Evolutionary conservation across 2,797 vertebrate species (phyloP), one percentile per base, ranked within the genome.

Genomic region (Schizopygopsis malacanthus): DNA sequence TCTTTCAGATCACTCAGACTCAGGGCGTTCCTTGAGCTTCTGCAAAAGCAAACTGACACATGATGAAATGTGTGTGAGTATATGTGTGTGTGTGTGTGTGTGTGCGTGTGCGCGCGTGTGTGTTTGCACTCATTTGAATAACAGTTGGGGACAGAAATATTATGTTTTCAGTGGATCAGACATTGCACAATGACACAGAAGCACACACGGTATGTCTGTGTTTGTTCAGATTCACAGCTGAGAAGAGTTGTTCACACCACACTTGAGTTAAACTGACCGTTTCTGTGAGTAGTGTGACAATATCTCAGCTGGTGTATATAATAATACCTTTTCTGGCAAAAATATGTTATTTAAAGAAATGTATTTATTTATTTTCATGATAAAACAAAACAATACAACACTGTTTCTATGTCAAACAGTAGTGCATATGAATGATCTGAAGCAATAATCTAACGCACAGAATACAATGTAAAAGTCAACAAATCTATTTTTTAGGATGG

Each of bases 81-180:
- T 65, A 25, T 65, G 25, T 61, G 10, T 39, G 59, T 71, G 37
- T 71, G 50, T 25, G 20, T 12, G 52, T 50, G 22, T 47, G 65
- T 61, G 50, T 25, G 25, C 50, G 69, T 65, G n/a, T 39, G 59
- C 61, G 37, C 61, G 50, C 20, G 20, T 12, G 52, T 61, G 22
- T 61, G 69, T 65, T 10, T 54, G 47, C 33, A 4, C 22, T 15
- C 20, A 72, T 45, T 47, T 87, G 72, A 84, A 43, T 81, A 65
- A 89, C 81, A 33, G 84, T 81, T 86, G 50, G 52, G 37, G 28
- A 43, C 41, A 86, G 77, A 79, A 86, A 69, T 81, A 72, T 65
- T 79, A 67, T 75, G 78, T 18, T 10, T 71, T 63, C 41, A 65
- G 79, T 82, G 43, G 39, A 71, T 78, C 47, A 81, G 54, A 33